phyloP scores from a whole-genome alignment of 1,140 invertebrate species.

The Agrypnia vestita region DNA sequence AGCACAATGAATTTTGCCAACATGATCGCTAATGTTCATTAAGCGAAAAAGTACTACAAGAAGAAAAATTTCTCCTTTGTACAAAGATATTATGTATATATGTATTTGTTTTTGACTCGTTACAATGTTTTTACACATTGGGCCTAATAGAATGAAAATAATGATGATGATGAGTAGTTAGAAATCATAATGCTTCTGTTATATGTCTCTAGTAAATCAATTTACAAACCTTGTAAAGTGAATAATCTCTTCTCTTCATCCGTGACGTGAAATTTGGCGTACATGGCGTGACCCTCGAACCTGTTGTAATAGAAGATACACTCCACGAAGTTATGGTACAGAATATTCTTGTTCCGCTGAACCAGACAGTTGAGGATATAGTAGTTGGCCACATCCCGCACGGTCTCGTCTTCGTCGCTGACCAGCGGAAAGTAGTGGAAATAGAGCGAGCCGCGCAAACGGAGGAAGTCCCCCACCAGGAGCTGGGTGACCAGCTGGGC shows the following conservation, averaged over 20 bases:
- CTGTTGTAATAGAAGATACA: conserved; percentile 55
- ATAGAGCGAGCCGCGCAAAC: conserved; percentile 48
- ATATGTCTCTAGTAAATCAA: too few species aligned
- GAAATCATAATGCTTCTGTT: too few species aligned
- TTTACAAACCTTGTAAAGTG: conserved; percentile 51
- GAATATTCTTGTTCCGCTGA: conserved; percentile 42
- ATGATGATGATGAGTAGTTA: too few species aligned
- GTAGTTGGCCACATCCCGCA: conserved; percentile 53
- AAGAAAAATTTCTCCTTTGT: too few species aligned
- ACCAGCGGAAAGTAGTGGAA: conserved; percentile 57
- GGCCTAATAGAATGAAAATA: too few species aligned
- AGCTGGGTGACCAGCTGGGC: conserved; percentile 56
- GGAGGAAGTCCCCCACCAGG: conserved; percentile 56
- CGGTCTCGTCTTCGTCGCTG: conserved; percentile 50
- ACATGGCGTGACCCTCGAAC: conserved; percentile 43
- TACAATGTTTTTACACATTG: too few species aligned
- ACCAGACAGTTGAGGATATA: conserved; percentile 52
- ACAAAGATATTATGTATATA: too few species aligned
- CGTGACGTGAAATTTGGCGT: conserved; percentile 46
- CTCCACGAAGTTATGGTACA: conserved; percentile 57
- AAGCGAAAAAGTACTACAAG: too few species aligned
- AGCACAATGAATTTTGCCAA: too few species aligned
- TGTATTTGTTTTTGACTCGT: too few species aligned
- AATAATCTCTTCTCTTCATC: conserved; percentile 53
- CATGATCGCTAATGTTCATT: too few species aligned